Conservation (phyloP, 2,113 vertebrate species). For the Nothoprocta perdicaria region DNA sequence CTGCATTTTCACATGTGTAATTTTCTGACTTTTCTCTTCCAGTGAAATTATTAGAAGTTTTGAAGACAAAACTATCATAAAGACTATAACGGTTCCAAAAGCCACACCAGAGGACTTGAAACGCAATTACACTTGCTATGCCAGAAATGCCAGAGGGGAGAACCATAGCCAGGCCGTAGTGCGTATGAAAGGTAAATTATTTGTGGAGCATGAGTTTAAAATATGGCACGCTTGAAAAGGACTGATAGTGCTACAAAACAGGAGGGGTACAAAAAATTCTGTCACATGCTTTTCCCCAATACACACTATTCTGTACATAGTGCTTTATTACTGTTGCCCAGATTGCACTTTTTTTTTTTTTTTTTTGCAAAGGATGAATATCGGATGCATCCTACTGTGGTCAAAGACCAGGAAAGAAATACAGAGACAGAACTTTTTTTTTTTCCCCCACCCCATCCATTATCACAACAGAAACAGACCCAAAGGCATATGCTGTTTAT, state of each 20-base stretch:
- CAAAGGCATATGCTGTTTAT: neutral
- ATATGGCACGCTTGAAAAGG: neutral
- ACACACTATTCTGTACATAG: fast-evolving
- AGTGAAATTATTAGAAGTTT: conserved; percentile 49
- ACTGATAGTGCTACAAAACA: neutral
- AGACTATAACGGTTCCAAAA: conserved; percentile 74
- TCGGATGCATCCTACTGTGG: fast-evolving
- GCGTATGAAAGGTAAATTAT: conserved; percentile 76
- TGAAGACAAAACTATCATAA: conserved; percentile 71
- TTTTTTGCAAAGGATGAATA: fast-evolving
- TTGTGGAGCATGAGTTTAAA: neutral
- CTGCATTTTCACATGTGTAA: neutral
- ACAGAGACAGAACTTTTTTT: neutral
- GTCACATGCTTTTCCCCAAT: neutral
- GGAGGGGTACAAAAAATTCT: neutral
- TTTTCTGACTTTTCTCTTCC: conserved; percentile 30
- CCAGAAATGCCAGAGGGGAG: conserved; percentile 75
- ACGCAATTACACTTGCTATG: conserved; percentile 83
- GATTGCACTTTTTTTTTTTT: neutral
- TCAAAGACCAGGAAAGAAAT: neutral
- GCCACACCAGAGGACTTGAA: conserved; percentile 81
- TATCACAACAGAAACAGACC: neutral
- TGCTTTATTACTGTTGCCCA: neutral
- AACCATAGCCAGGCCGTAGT: conserved; percentile 67
- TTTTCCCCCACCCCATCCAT: neutral